Conservation (phyloP, 1,140 invertebrate genomes). For the Zaprionus gabonicus region DNA sequence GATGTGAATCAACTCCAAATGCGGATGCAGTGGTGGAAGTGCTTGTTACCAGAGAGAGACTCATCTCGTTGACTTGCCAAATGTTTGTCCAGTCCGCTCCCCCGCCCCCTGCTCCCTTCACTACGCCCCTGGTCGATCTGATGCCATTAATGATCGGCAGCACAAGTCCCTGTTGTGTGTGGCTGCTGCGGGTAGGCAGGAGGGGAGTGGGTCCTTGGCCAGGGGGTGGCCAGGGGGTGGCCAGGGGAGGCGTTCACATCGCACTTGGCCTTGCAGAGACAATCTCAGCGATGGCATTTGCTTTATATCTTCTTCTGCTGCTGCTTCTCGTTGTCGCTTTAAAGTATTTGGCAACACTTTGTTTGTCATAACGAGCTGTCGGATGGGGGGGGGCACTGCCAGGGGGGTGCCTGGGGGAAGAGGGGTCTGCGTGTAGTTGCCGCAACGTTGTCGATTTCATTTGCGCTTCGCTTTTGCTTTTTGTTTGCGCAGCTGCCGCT, state of each 20-base stretch:
- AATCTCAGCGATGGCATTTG: slow-evolving; percentile 5
- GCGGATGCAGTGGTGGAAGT: not conserved
- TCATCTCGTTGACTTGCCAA: slow-evolving; percentile 1
- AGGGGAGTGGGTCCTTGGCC: not conserved
- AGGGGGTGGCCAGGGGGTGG: too few relatives aligned
- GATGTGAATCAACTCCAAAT: not conserved
- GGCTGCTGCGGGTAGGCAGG: not conserved
- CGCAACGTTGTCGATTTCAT: slow-evolving; percentile 12
- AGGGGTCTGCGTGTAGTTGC: not conserved
- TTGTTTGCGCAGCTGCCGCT: slow-evolving; percentile 56
- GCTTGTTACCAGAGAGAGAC: not conserved
- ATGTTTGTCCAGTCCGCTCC: not conserved
- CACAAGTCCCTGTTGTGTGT: not conserved
- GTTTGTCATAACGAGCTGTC: slow-evolving; percentile 2
- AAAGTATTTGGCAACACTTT: slow-evolving; percentile 4
- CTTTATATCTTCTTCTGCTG: not conserved
- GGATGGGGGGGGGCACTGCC: not conserved
- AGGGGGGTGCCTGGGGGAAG: not conserved
- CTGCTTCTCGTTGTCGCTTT: slow-evolving; percentile 2
- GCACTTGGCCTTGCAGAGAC: slow-evolving; percentile 1
- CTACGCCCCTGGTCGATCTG: not conserved
- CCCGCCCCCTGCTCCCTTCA: not conserved
- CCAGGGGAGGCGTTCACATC: not conserved
- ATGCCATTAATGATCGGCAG: slow-evolving; percentile 6
- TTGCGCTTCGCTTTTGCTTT: slow-evolving; percentile 26